Evolutionary conservation across 2,797 vertebrate genomes (phyloP).

Genomic region (Lepidocolaptes lacrymiger): DNA sequence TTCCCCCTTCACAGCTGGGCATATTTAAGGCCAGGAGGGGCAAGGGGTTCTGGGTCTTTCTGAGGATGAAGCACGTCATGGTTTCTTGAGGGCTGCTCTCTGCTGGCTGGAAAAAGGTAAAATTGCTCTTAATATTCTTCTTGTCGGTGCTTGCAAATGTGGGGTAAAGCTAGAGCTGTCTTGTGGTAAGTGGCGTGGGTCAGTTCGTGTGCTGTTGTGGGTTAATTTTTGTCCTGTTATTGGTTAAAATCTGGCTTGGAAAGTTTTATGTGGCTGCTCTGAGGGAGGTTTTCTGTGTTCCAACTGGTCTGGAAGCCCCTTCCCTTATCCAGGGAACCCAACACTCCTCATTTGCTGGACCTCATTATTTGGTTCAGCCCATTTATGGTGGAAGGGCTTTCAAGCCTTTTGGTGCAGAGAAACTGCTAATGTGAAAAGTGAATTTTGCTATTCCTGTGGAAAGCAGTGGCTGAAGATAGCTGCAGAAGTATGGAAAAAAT

Average conservation of each 20-base stretch:
- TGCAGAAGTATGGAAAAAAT: not conserved
- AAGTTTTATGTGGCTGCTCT: not conserved
- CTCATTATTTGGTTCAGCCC: not conserved
- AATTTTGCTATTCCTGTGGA: not conserved
- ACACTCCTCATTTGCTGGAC: not conserved
- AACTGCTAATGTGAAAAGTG: not conserved
- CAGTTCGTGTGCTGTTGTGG: not conserved
- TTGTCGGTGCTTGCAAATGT: accelerated
- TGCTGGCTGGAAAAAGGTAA: not conserved
- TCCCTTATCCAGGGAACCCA: accelerated
- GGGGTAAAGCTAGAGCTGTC: accelerated
- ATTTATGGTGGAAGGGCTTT: not conserved
- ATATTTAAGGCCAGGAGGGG: not conserved
- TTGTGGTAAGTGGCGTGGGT: too few relatives aligned
- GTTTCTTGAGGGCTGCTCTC: not conserved
- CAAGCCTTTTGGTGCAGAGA: not conserved
- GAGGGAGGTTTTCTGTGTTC: accelerated
- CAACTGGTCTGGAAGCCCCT: not conserved
- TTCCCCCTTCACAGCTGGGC: not conserved
- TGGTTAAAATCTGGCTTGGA: not conserved
- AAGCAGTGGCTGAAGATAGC: not conserved
- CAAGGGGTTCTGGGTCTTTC: accelerated
- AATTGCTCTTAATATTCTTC: accelerated
- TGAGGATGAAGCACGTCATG: accelerated
- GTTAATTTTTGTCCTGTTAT: accelerated